Conservation (phyloP, 2,797 vertebrate genomes). For the Leuciscus waleckii region DNA sequence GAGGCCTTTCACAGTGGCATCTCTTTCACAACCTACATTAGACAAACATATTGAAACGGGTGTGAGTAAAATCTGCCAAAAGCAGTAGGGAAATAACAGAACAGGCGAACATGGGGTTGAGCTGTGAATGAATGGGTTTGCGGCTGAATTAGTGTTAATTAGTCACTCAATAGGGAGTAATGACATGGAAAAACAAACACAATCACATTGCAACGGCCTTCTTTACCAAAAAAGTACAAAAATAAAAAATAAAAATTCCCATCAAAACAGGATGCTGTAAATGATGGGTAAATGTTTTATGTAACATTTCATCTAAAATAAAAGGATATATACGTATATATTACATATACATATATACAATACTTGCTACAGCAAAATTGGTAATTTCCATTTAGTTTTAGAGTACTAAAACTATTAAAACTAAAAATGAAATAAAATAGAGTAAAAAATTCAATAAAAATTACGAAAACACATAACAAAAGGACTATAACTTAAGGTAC, state of each 20-base stretch:
- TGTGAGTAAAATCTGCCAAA: constrained; percentile 30
- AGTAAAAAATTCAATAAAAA: not conserved
- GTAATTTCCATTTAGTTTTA: too few species aligned
- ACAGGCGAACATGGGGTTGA: constrained; percentile 50
- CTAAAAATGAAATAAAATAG: not conserved
- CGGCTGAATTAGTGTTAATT: constrained; percentile 38
- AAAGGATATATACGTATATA: too few species aligned
- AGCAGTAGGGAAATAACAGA: constrained; percentile 25
- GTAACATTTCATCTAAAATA: not conserved
- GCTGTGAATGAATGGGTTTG: constrained; percentile 41
- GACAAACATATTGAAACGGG: constrained; percentile 21
- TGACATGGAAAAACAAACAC: constrained; percentile 30
- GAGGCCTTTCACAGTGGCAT: constrained; percentile 9
- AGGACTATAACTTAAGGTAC: too few species aligned
- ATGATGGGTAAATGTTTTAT: not conserved
- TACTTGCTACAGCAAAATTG: too few species aligned
- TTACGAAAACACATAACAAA: not conserved
- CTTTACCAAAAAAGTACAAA: not conserved
- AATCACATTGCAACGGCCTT: not conserved
- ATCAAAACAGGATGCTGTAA: not conserved
- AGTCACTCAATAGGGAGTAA: constrained; percentile 35
- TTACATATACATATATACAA: too few species aligned
- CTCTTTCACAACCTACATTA: constrained; percentile 19
- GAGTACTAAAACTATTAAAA: not conserved
- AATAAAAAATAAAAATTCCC: not conserved